Evolutionary conservation across 1,140 invertebrate genomes (phyloP), one percentile per base, ranked within the genome.

Genomic region (Arion vulgaris): DNA sequence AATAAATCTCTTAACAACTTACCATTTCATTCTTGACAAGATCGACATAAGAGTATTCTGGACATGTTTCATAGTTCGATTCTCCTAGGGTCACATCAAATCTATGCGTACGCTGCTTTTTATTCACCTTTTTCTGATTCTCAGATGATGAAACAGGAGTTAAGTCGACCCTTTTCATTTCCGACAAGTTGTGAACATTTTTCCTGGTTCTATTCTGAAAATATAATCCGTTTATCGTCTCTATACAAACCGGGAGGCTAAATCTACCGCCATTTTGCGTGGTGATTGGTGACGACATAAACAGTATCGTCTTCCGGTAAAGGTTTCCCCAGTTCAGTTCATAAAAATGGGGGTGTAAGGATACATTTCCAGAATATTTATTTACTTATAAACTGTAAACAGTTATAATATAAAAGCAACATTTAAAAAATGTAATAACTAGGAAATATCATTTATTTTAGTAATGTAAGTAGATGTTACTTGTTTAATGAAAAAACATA

Each of bases 251-350:
- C 39, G 7, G 4, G 72, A 80, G 69, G 79, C 68, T 81, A 39
- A 81, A 81, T 81, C 79, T 81, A 73, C 79, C 79, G 79, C 79
- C 79, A 81, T 81, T 81, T 81, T 81, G 79, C 79, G 79, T 53
- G 1, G 69, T 81, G 69, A 73, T 57, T 53, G 1, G 79, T 81
- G 69, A 81, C 79, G 69, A 72, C 79, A 73, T 17, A 53, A 69
- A 34, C 38, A 19, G 45, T 36, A 45, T 49, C 45, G 41, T 32
- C 28, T 73, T 51, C 79, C 79, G 68, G 79, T 51, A 51, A n/a
- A 68, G 79, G 69, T 15, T 34, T 72, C 34, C 69, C 68, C 32
- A 5, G 79, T 34, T 15, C 7, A 69, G 66, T 73, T 34, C 69
- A 81, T 4, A 49, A 0, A 9, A 1, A 39, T 45, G 17, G 69